Evolutionary conservation across 2,888 invertebrate species (phyloP), one percentile per base, ranked within the genome.

Genomic region (Onthophagus sagittarius): DNA sequence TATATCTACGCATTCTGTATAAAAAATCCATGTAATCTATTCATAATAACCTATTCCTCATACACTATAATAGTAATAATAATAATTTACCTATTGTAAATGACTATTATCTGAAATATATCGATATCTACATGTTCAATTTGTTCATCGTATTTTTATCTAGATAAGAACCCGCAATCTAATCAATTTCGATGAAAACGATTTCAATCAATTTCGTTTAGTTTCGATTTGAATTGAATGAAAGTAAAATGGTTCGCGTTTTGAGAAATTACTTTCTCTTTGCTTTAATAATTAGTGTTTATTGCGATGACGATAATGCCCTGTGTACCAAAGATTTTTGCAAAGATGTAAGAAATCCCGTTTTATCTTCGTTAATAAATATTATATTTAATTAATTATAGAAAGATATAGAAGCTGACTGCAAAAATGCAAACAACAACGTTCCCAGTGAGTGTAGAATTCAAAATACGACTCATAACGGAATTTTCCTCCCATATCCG

Each of bases 401-500:
- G 62, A 71, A 63, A 32, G n/a, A 72, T 79, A n/a, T n/a, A n/a
- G n/a, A n/a, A n/a, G n/a, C n/a, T n/a, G 81, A 64, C 63, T 69
- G 15, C 70, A 31, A 23, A 7, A 64, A 64, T 14, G 23, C 23
- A 15, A 23, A 23, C 3, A 23, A 23, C 23, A 7, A 67, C 0
- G 76, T 88, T 0, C 82, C 87, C 0, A 79, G 79, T 0, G 85
- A 87, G 31, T 90, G 90, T 79, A 71, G 79, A 11, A 85, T 86
- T 76, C 89, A 89, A 83, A 90, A 90, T 78, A 84, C 85, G 0
- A 90, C 90, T 0, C 87, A 88, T 79, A 85, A 84, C 53, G 91
- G 91, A 0, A 74, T 89, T 39, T 83, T 82, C 77, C 80, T 91
- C 75, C 87, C 86, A 0, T 89, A 89, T 0, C 88, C 90, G 0